Evolutionary conservation across 2,888 invertebrate species (phyloP).

Genomic region (Coleophora deauratella): DNA sequence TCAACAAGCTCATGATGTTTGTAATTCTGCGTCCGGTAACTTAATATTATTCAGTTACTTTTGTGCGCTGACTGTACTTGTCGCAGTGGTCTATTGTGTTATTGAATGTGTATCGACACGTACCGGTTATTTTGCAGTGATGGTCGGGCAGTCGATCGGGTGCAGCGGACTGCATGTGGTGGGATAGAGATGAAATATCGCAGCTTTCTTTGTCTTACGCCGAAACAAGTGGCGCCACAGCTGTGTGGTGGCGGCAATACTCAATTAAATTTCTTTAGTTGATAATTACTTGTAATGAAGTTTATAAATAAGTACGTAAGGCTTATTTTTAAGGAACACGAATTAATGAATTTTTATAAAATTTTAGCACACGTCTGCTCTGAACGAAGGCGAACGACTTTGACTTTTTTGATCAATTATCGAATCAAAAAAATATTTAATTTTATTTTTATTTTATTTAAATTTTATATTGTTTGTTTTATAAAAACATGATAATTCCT

Average conservation of each 20-base stretch:
- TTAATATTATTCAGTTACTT: neutral
- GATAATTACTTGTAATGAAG: no score
- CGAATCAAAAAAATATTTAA: no score
- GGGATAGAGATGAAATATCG: neutral
- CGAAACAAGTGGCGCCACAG: neutral
- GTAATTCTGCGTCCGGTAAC: no score
- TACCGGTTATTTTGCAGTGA: no score
- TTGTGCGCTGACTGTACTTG: neutral
- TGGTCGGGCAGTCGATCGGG: no score
- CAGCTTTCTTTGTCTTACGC: neutral
- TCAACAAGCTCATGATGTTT: neutral
- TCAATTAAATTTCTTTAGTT: neutral
- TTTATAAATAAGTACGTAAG: neutral
- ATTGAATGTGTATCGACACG: neutral
- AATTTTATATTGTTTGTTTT: no score
- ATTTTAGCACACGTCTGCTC: neutral
- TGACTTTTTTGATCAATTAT: no score
- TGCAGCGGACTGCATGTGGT: no score
- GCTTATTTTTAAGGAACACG: neutral
- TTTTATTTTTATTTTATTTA: no score
- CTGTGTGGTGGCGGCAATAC: neutral
- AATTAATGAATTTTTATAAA: neutral
- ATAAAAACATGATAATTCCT: no score
- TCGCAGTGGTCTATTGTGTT: neutral
- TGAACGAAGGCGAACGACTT: neutral